These are phyloP conservation scores for Bombus vancouverensis DNA, from an alignment of 1,140 invertebrate genomes.

Conservation along the genomic window DNA sequence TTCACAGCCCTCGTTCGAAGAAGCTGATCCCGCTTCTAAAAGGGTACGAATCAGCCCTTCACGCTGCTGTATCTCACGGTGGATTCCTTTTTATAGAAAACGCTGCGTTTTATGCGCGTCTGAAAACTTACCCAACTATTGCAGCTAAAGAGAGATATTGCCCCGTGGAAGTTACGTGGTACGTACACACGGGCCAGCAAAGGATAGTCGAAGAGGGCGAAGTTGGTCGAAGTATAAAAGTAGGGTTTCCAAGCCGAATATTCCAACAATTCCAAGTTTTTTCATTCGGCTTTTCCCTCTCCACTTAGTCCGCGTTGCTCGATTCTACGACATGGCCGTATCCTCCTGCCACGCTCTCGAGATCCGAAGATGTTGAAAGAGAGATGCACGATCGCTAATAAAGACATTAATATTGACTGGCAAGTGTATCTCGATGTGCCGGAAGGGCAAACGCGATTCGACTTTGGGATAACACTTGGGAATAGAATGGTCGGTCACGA, in stretches of 20 bases:
- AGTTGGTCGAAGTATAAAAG: conserved; percentile 17
- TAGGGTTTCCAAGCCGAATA: conserved; percentile 14
- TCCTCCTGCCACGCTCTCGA: conserved; percentile 30
- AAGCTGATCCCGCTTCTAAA: conserved; percentile 16
- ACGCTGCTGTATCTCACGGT: conserved; percentile 13
- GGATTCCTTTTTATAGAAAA: conserved; percentile 47
- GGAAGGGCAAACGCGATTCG: conserved; percentile 71
- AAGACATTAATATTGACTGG: conserved; percentile 81
- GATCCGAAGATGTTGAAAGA: conserved; percentile 1
- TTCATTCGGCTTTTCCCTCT: conserved; percentile 20
- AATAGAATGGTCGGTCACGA: conserved; percentile 81
- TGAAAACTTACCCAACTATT: conserved; percentile 48
- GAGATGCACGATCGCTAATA: conserved; percentile 74
- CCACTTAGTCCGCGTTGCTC: not conserved
- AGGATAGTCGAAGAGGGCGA: not conserved
- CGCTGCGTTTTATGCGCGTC: conserved; percentile 42
- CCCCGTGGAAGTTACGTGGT: not conserved
- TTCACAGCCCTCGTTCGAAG: not conserved
- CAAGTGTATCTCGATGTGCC: conserved; percentile 76
- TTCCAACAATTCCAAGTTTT: not conserved
- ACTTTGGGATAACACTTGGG: conserved; percentile 76
- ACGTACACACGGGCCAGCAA: not conserved
- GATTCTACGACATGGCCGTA: conserved; percentile 3
- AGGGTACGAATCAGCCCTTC: conserved; percentile 8
- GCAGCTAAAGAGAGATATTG: conserved; percentile 28